Evolutionary conservation across 2,888 invertebrate species (phyloP).

Genomic region (Prenolepis imparis): DNA sequence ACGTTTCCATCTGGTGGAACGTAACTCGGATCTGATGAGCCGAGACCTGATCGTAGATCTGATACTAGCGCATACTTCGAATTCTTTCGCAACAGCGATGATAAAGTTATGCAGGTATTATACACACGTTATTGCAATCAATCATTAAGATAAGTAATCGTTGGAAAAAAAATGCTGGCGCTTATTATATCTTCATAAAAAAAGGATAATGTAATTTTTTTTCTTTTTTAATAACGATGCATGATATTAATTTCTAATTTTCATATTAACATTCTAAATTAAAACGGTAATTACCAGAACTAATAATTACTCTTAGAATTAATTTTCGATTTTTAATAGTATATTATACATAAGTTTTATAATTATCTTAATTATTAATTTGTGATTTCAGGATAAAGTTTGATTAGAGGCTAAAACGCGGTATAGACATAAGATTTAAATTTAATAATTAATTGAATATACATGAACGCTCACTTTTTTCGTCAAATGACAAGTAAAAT

Average conservation of each 20-base stretch:
- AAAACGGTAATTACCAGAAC: background rate
- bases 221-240: background rate
- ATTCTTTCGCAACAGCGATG: background rate
- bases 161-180: background rate
- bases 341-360: too few relatives aligned
- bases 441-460: conserved; percentile 46
- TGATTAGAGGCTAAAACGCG: background rate
- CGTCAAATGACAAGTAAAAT: conserved; percentile 9
- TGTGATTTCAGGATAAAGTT: background rate
- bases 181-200: background rate
- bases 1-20: conserved; percentile 5
- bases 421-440: background rate
- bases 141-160: background rate
- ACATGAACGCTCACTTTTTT: conserved; percentile 12
- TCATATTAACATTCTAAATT: background rate
- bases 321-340: background rate
- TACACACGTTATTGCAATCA: background rate
- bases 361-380: conserved; percentile 17
- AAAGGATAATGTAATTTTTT: background rate
- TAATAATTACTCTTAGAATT: background rate
- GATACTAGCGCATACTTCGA: background rate
- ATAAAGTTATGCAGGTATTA: background rate
- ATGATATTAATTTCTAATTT: background rate
- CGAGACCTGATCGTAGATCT: background rate
- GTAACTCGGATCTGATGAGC: background rate